Percentiles rank a stretch among this genome's conserved stretches.
These are phyloP conservation scores for Peromyscus attwateri DNA, from an alignment of 2,797 vertebrate genomes.

Conservation along the genomic window DNA sequence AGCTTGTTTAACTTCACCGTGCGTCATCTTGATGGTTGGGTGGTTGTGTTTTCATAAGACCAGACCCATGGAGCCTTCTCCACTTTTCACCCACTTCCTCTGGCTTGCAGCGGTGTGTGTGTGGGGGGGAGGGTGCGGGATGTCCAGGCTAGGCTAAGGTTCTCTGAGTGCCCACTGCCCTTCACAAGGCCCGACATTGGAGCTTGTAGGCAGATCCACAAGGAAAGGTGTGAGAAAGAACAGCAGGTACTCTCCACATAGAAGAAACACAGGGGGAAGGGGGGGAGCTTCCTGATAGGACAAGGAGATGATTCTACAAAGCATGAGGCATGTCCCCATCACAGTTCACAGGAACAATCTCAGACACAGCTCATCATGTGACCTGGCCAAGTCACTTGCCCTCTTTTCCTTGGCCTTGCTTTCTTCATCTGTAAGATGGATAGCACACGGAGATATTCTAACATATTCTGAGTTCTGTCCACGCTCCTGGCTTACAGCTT, in stretches of 20 bases:
- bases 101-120: not conserved
- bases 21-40: not conserved
- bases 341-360: not conserved
- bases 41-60: constrained; percentile 20
- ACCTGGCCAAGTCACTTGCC: not conserved
- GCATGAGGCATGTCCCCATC: not conserved
- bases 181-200: not conserved
- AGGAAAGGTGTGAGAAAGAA: not conserved
- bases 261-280: not conserved
- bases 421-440: constrained; percentile 31
- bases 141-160: not conserved
- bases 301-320: not conserved
- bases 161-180: not conserved
- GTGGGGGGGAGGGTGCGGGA: no score
- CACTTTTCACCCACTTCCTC: not conserved
- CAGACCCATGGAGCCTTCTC: not conserved
- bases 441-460: not conserved
- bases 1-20: not conserved
- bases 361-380: not conserved
- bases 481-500: not conserved
- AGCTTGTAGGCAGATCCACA: not conserved
- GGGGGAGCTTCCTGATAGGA: no score
- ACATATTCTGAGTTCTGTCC: not conserved
- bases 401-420: constrained; percentile 10
- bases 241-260: not conserved